These are phyloP conservation scores for Parthenolecanium corni DNA, from an alignment of 2,888 invertebrate genomes.

Conservation along the genomic window DNA sequence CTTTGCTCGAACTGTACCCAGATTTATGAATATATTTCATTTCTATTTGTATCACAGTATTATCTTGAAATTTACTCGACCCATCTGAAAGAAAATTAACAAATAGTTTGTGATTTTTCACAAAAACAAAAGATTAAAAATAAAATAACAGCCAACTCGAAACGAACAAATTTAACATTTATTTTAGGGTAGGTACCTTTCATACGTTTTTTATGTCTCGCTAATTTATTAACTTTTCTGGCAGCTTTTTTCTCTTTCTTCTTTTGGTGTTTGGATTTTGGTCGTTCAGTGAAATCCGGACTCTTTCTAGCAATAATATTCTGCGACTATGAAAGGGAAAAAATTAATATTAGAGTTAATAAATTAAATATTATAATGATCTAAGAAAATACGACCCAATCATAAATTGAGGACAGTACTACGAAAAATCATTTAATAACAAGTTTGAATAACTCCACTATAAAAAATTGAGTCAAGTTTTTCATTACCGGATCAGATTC, in stretches of 20 bases:
- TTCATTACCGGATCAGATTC: too few species aligned
- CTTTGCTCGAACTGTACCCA: constrained; percentile 53
- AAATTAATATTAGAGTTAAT: background rate
- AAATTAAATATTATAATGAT: background rate
- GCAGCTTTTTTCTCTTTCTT: constrained; percentile 50
- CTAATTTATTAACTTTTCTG: constrained; percentile 9
- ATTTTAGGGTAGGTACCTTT: background rate
- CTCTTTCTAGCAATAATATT: background rate
- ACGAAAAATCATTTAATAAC: too few species aligned
- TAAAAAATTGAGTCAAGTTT: too few species aligned
- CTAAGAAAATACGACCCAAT: background rate
- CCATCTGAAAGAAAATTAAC: constrained; percentile 51
- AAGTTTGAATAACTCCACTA: too few species aligned
- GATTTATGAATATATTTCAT: constrained; percentile 43
- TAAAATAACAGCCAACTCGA: too few species aligned
- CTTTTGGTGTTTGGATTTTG: constrained; percentile 49
- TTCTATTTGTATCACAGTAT: constrained; percentile 29
- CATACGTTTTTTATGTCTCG: constrained; percentile 10
- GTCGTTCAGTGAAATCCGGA: constrained; percentile 27
- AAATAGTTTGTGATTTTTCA: too few species aligned
- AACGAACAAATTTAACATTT: too few species aligned
- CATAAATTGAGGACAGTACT: too few species aligned
- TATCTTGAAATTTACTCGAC: constrained; percentile 52
- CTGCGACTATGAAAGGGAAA: background rate
- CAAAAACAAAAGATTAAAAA: too few species aligned